A percentile compares a stretch with the other conserved stretches of the same genome.
phyloP scores from a whole-genome alignment of 2,113 vertebrate species.

The Lycaon pictus region DNA sequence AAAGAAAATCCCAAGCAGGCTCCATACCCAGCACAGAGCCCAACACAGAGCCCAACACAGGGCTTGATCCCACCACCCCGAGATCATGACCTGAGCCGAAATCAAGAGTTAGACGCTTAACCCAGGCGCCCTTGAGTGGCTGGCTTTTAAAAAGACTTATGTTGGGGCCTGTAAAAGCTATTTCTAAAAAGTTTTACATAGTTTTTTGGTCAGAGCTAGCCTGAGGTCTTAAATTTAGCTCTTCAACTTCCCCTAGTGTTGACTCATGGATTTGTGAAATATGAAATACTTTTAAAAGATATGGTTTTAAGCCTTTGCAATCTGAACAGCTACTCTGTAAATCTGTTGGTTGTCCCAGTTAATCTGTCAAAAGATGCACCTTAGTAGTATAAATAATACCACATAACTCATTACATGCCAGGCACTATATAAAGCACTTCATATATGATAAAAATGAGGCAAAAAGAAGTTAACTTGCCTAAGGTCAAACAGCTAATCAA shows the following conservation, averaged over 20 bases:
- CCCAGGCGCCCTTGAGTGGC: background rate
- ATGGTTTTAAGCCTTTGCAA: slow-evolving; percentile 6
- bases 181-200: background rate
- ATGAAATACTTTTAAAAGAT: slow-evolving; percentile 39
- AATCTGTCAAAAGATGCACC: slow-evolving; percentile 43
- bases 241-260: background rate
- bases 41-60: no score
- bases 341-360: background rate
- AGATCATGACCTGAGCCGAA: background rate
- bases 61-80: background rate
- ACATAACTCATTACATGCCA: slow-evolving; percentile 13
- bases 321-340: slow-evolving; percentile 12
- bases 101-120: background rate
- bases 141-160: slow-evolving; percentile 37
- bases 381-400: background rate
- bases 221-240: background rate
- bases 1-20: background rate
- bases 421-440: background rate
- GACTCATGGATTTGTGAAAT: background rate
- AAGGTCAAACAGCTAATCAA: slow-evolving; percentile 19
- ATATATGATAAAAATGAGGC: background rate
- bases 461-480: slow-evolving; percentile 7
- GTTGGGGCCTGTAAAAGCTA: background rate
- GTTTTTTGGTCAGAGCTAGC: slow-evolving; percentile 26
- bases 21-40: background rate